Conservation (phyloP, 2,797 vertebrate species). For the Acipenser transmontanus region DNA sequence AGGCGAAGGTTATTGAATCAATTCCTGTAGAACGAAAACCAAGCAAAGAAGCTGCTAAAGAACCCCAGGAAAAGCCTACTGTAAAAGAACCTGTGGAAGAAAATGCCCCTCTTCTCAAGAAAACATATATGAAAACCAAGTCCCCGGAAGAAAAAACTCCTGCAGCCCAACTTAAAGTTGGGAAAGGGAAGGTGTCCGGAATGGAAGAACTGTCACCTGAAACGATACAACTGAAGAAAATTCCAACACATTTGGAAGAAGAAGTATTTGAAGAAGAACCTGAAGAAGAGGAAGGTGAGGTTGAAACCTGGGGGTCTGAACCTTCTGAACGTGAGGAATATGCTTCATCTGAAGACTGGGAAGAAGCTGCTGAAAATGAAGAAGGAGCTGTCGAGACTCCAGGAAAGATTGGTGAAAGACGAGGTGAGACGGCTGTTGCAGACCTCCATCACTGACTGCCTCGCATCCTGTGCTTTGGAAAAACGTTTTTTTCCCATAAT, state of each 20-base stretch:
- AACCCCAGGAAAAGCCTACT: conserved; percentile 40
- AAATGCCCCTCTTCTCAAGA: conserved; percentile 35
- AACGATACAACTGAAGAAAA: conserved; percentile 54
- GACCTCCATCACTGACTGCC: conserved; percentile 44
- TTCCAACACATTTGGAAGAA: conserved; percentile 59
- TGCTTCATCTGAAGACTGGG: conserved; percentile 54
- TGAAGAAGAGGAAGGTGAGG: conserved; percentile 38
- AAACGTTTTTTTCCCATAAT: conserved; percentile 46
- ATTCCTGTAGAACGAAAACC: conserved; percentile 42
- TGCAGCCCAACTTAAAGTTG: conserved; percentile 32
- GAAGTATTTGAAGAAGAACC: conserved; percentile 54
- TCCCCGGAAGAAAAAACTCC: conserved; percentile 42
- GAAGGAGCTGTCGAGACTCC: conserved; percentile 65
- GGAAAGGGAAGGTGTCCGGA: conserved; percentile 33
- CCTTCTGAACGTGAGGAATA: conserved; percentile 55
- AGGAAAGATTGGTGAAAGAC: conserved; percentile 62
- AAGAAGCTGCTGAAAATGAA: conserved; percentile 46
- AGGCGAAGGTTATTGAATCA: conserved; percentile 42
- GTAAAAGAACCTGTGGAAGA: conserved; percentile 55
- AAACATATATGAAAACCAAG: conserved; percentile 50
- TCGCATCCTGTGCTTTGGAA: conserved; percentile 41
- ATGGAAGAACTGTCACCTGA: conserved; percentile 59
- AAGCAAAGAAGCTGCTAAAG: conserved; percentile 45
- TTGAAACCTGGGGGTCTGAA: conserved; percentile 66
- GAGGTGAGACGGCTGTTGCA: conserved; percentile 74